A percentile compares a stretch with the other conserved stretches of the same genome.
Conservation (phyloP, 64 coral and sea anemone species). For the Acropora tenuis region DNA sequence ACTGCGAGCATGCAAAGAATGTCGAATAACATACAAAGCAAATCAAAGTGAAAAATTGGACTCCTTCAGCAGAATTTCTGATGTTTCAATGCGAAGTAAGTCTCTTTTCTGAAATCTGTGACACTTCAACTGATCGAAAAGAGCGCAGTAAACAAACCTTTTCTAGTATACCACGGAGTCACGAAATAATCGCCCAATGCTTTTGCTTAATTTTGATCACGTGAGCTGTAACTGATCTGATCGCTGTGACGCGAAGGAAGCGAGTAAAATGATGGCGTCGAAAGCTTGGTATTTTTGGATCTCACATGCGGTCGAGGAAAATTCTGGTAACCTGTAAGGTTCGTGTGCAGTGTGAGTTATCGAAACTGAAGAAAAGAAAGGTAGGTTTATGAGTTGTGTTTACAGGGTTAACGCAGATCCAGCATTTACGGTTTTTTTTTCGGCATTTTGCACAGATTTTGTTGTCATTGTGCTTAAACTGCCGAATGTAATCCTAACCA, state of each 20-base stretch:
- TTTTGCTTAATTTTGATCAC: conserved; percentile 2
- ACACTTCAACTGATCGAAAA: not conserved
- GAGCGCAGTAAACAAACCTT: conserved; percentile 14
- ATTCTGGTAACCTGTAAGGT: not conserved
- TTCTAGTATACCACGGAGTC: not conserved
- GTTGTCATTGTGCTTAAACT: not conserved
- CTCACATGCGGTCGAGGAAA: not conserved
- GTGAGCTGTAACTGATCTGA: conserved; percentile 23
- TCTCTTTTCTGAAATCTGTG: not conserved
- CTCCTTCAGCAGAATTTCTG: not conserved
- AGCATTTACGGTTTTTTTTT: not conserved
- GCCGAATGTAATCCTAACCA: not conserved
- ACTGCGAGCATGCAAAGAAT: not conserved
- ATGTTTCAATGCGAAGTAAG: not conserved
- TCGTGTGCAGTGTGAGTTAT: conserved; percentile 9
- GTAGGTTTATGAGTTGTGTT: not conserved
- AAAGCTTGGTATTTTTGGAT: not conserved
- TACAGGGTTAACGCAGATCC: not conserved
- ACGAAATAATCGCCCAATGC: conserved; percentile 32
- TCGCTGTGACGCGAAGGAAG: conserved; percentile 12
- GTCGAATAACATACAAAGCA: conserved; percentile 2
- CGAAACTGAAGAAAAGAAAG: not conserved
- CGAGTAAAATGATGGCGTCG: conserved; percentile 6
- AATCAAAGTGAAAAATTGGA: not conserved
- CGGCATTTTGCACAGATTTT: conserved; percentile 11